Percentiles rank a stretch among this genome's conserved stretches.
These are phyloP conservation scores for Gopherus evgoodei DNA, from an alignment of 2,113 vertebrate genomes.

Conservation along the genomic window DNA sequence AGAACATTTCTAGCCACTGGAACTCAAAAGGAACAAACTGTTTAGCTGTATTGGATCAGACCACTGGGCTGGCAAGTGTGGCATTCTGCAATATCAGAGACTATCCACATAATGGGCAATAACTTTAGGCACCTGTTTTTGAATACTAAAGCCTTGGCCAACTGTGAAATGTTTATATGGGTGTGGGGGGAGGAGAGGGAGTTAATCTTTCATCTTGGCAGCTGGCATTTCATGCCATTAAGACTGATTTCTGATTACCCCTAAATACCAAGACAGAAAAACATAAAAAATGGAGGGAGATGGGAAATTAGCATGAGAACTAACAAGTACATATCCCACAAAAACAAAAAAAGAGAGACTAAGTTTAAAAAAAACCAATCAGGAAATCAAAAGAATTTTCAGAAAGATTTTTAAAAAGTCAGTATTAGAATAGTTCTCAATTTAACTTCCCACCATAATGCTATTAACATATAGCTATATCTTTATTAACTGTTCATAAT, in stretches of 20 bases:
- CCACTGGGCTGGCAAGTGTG: background rate
- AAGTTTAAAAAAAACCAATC: background rate
- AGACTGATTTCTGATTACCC: background rate
- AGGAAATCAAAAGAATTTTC: background rate
- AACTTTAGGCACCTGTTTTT: background rate
- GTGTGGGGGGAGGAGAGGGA: accelerated
- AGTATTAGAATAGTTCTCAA: background rate
- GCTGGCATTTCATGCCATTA: background rate
- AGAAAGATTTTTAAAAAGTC: background rate
- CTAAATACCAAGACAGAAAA: background rate
- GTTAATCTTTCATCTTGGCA: background rate
- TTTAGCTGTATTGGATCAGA: background rate
- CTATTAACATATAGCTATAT: background rate
- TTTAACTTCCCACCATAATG: background rate
- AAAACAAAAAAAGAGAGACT: background rate
- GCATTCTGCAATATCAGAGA: background rate
- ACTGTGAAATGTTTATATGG: background rate
- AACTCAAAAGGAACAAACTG: background rate
- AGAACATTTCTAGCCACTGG: background rate
- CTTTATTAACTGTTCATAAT: conserved; percentile 3
- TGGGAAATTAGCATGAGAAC: background rate
- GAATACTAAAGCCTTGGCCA: background rate
- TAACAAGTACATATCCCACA: background rate
- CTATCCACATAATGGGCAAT: background rate
- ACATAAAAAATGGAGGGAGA: background rate